Percentiles rank a stretch among this genome's conserved stretches.
phyloP scores from a whole-genome alignment of 2,113 vertebrate genomes.

The Synchiropus splendidus region DNA sequence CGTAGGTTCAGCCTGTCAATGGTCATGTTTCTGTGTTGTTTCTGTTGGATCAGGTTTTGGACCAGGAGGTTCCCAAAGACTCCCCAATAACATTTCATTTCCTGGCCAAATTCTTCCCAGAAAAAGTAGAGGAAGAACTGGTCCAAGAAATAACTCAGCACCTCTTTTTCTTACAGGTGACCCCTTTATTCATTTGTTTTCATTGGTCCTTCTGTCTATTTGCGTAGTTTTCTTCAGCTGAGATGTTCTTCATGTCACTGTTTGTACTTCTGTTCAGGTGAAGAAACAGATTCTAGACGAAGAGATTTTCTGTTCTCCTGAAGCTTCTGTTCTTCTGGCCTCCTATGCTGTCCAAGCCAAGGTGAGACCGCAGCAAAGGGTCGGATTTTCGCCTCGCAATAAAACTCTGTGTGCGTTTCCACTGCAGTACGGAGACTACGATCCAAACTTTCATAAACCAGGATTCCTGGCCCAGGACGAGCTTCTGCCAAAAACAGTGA shows the following conservation, averaged over 20 bases:
- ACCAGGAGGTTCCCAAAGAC: conserved; percentile 90
- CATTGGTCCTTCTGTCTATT: neutral
- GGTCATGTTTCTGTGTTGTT: neutral
- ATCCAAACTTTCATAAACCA: conserved; percentile 81
- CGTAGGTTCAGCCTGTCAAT: too few relatives aligned
- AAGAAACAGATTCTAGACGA: conserved; percentile 93
- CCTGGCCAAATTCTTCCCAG: conserved; percentile 88
- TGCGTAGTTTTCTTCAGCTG: neutral
- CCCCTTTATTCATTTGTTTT: neutral
- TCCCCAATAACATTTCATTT: conserved; percentile 85
- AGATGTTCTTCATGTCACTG: neutral
- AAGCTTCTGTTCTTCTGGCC: conserved; percentile 83
- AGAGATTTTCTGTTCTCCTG: conserved; percentile 88
- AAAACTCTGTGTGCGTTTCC: neutral
- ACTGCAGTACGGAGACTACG: conserved; percentile 80
- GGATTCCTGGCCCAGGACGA: conserved; percentile 84
- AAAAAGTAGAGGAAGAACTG: conserved; percentile 88
- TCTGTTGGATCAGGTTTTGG: conserved; percentile 69
- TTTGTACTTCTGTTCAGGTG: conserved; percentile 61
- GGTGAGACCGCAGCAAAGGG: conserved; percentile 52
- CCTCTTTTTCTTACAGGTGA: conserved; percentile 90
- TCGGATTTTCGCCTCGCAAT: neutral
- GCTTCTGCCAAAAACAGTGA: conserved; percentile 81
- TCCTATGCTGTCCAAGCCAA: conserved; percentile 91
- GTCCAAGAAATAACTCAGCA: conserved; percentile 93